These are phyloP conservation scores for Drosophila kambysellisi DNA, from an alignment of 2,888 invertebrate species.

Conservation along the genomic window DNA sequence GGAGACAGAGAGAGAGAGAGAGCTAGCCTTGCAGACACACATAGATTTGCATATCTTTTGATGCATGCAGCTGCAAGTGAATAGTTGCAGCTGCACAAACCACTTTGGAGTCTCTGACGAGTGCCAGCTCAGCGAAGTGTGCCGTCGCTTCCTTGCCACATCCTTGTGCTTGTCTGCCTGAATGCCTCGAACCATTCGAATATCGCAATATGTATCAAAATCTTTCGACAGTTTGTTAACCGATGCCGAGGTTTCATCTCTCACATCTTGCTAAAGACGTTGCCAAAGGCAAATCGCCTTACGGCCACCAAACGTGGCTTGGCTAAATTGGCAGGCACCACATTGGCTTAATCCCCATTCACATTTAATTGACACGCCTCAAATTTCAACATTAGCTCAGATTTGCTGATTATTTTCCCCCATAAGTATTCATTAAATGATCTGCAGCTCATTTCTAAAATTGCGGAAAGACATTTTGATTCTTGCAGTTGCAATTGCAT, in stretches of 20 bases:
- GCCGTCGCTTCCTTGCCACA: constrained; percentile 12
- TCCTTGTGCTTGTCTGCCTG: constrained; percentile 8
- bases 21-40: not conserved
- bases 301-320: constrained; percentile 8
- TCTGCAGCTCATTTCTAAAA: constrained; percentile 9
- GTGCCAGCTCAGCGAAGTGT: constrained; percentile 12
- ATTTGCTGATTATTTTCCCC: not conserved
- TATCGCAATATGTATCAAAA: constrained; percentile 12
- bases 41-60: constrained; percentile 69
- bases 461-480: constrained; percentile 5
- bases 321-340: constrained; percentile 29
- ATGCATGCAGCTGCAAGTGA: constrained; percentile 47
- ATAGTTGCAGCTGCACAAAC: constrained; percentile 42
- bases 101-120: constrained; percentile 49
- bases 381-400: constrained; percentile 3
- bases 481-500: constrained; percentile 8
- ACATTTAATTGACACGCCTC: constrained; percentile 57
- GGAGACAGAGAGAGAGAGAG: not conserved
- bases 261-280: constrained; percentile 12
- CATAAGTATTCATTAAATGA: constrained; percentile 11
- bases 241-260: constrained; percentile 32
- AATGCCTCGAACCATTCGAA: constrained; percentile 8
- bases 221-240: constrained; percentile 21
- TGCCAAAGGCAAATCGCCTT: constrained; percentile 23
- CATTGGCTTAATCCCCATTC: constrained; percentile 37